Evolutionary conservation across 2,797 vertebrate species (phyloP), one percentile per base, ranked within the genome.

Genomic region (Champsocephalus gunnari): DNA sequence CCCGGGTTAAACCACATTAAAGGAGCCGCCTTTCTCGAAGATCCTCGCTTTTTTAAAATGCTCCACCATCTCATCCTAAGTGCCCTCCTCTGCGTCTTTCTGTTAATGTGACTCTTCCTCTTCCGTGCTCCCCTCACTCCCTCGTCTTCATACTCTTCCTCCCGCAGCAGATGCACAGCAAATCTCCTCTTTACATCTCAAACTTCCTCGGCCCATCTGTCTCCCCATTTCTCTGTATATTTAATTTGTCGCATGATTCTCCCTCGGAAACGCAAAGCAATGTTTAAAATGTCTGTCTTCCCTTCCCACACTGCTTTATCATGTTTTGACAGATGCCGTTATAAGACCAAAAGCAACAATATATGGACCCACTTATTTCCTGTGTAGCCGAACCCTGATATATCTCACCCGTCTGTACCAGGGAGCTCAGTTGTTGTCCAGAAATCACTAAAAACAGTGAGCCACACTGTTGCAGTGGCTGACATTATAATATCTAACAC

Each of bases 1-100:
- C 72, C 77, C 32, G 71, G 70, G 84, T 86, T 84, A 78, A 88
- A 88, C 80, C 71, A 21, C 71, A 79, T 91, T 85, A 85, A 84
- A 60, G 68, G 38, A 83, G 77, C 73, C 70, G 73, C 71, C 81
- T 87, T 80, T 74, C 69, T 79, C 66, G 11, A 71, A 85, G 47
- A 81, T 77, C 38, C 28, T 47, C 54, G 45, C 55, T 51, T 49
- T 55, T 77, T 73, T 59, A 28, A 60, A 78, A 65, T 68, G 11
- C 81, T 79, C 66, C 49, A 75, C 72, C 82, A 79, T 86, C 51
- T 86, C 68, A 17, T 61, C 73, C 68, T 82, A 75, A 79, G 83
- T 83, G 86, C 75, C 63, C 50, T 49, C 50, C 48, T 60, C 65
- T 69, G 47, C 61, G 66, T 76, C 58, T 44, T 70, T 81, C 75